phyloP scores from a whole-genome alignment of 2,797 vertebrate genomes.

The Pogonophryne albipinna region DNA sequence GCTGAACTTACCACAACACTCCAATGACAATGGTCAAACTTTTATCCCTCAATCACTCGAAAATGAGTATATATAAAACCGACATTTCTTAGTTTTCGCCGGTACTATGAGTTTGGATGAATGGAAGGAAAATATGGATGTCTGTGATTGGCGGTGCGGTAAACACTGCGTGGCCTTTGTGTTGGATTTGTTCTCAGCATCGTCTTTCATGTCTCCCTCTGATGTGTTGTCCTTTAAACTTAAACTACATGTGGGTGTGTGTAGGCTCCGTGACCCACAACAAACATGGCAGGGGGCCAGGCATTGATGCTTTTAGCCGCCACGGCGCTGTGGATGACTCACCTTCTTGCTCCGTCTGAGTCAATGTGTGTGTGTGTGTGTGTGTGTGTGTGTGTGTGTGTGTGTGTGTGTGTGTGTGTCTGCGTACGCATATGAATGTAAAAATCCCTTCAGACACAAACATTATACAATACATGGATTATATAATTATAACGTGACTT shows the following conservation, averaged over 20 bases:
- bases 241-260: conserved; percentile 73
- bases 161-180: conserved; percentile 21
- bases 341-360: conserved; percentile 53
- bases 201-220: conserved; percentile 56
- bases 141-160: conserved; percentile 5
- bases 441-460: conserved; percentile 42
- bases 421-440: conserved; percentile 42
- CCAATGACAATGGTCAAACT: neutral
- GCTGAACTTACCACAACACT: too few species aligned
- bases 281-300: conserved; percentile 66
- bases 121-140: conserved; percentile 27
- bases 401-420: conserved; percentile 17
- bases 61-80: neutral
- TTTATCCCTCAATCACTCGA: neutral
- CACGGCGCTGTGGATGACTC: conserved; percentile 63
- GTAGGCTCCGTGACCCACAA: conserved; percentile 73
- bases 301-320: conserved; percentile 65
- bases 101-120: conserved; percentile 34
- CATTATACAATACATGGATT: conserved; percentile 53
- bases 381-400: conserved; percentile 17
- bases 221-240: conserved; percentile 70
- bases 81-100: neutral
- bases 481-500: conserved; percentile 48
- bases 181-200: conserved; percentile 44
- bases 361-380: conserved; percentile 36